Evolutionary conservation across 2,888 invertebrate genomes (phyloP).

Genomic region (Latheticus oryzae): DNA sequence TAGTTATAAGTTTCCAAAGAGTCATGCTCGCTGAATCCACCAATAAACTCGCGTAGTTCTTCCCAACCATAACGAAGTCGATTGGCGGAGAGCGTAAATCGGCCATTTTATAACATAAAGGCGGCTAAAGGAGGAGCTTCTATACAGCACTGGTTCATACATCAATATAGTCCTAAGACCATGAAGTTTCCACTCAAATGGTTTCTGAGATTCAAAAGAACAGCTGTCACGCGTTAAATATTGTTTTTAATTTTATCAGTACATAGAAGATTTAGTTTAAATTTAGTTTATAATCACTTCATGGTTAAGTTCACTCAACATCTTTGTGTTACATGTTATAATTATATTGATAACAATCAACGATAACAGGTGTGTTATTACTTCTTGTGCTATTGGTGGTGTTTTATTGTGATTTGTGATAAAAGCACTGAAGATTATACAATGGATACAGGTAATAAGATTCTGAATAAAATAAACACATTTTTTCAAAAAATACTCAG

Average conservation of each 20-base stretch:
- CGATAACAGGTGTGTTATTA: slow-evolving; percentile 9
- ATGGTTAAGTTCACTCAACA: slow-evolving; percentile 22
- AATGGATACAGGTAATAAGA: slow-evolving; percentile 35
- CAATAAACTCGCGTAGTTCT: slow-evolving; percentile 22
- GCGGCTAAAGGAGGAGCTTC: slow-evolving; percentile 41
- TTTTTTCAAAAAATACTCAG: too few relatives aligned
- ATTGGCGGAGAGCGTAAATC: slow-evolving; percentile 39
- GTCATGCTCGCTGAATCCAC: slow-evolving; percentile 20
- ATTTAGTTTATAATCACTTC: slow-evolving; percentile 9
- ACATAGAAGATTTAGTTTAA: slow-evolving; percentile 8
- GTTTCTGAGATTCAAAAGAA: slow-evolving; percentile 57
- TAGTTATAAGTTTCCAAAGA: too few relatives aligned
- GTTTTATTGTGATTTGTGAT: slow-evolving; percentile 28
- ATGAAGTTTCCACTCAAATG: slow-evolving; percentile 60
- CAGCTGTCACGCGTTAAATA: slow-evolving; percentile 33
- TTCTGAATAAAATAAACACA: too few relatives aligned
- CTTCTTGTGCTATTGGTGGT: slow-evolving; percentile 14
- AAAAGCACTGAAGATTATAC: slow-evolving; percentile 15
- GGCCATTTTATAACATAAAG: slow-evolving; percentile 42
- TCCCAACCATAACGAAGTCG: slow-evolving; percentile 31
- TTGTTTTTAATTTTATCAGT: slow-evolving; percentile 1
- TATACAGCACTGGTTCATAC: slow-evolving; percentile 31
- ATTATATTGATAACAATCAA: slow-evolving; percentile 4
- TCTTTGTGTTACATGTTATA: slow-evolving; percentile 3
- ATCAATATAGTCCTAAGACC: slow-evolving; percentile 52